Conservation (phyloP, 2,888 invertebrate genomes). For the Galeruca laticollis region DNA sequence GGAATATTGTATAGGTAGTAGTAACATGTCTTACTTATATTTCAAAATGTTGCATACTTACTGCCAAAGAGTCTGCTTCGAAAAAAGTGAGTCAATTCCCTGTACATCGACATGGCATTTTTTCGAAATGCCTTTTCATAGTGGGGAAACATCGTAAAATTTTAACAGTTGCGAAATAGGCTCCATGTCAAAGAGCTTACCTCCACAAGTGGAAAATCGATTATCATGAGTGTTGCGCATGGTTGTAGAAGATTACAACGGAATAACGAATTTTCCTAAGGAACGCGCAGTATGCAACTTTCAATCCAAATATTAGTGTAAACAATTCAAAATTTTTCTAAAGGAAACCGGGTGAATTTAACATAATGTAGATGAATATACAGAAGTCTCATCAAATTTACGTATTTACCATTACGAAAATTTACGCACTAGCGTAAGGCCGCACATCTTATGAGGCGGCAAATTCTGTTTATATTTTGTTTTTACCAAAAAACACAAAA, state of each 20-base stretch:
- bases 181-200: slow-evolving; percentile 31
- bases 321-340: background rate
- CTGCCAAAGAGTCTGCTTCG: slow-evolving; percentile 50
- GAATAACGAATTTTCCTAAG: slow-evolving; percentile 3
- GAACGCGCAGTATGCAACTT: slow-evolving; percentile 14
- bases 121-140: slow-evolving; percentile 29
- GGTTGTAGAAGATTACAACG: background rate
- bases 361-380: background rate
- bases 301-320: background rate
- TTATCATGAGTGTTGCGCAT: background rate
- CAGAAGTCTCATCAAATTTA: too few species aligned
- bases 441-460: too few species aligned
- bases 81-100: slow-evolving; percentile 47
- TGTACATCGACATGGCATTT: slow-evolving; percentile 49
- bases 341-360: too few species aligned
- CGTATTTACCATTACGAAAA: too few species aligned
- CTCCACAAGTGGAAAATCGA: slow-evolving; percentile 31
- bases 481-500: too few species aligned
- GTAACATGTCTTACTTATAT: background rate
- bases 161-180: slow-evolving; percentile 22
- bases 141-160: slow-evolving; percentile 20
- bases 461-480: too few species aligned
- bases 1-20: background rate
- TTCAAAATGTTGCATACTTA: slow-evolving; percentile 44
- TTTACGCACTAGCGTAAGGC: too few species aligned